phyloP scores from a whole-genome alignment of 2,888 invertebrate species.

The Salpingus planirostris region DNA sequence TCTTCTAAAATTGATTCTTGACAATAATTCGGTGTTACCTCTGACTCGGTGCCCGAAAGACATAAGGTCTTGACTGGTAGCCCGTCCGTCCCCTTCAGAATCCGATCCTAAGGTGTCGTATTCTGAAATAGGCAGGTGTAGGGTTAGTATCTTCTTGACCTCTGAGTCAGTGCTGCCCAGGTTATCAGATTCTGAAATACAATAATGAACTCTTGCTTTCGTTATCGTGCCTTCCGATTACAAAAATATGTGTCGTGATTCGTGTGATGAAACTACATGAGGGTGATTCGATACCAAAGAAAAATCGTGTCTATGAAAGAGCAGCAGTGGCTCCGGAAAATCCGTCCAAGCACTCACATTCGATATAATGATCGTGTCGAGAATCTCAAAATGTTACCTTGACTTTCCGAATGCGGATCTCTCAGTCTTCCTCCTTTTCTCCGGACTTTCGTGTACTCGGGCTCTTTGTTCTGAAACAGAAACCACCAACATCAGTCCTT shows the following conservation, averaged over 20 bases:
- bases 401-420: conserved; percentile 76
- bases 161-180: conserved; percentile 92
- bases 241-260: neutral
- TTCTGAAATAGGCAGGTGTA: conserved; percentile 89
- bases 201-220: conserved; percentile 22
- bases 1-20: no score
- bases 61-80: conserved; percentile 51
- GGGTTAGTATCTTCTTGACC: conserved; percentile 86
- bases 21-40: no score
- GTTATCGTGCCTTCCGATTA: conserved; percentile 8
- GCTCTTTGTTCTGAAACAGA: conserved; percentile 60
- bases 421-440: conserved; percentile 72
- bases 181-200: conserved; percentile 84
- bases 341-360: no score
- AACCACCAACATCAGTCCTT: conserved; percentile 3
- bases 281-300: no score
- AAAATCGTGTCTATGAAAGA: no score
- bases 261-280: neutral
- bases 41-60: conserved; percentile 46
- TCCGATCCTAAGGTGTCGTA: conserved; percentile 78
- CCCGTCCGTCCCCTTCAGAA: conserved; percentile 65
- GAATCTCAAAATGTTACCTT: conserved; percentile 53
- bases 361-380: no score
- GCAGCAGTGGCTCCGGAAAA: conserved; percentile 31
- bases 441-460: conserved; percentile 73